These are phyloP conservation scores for Smittia sp. DNA, from an alignment of 2,888 invertebrate species.

Conservation along the genomic window DNA sequence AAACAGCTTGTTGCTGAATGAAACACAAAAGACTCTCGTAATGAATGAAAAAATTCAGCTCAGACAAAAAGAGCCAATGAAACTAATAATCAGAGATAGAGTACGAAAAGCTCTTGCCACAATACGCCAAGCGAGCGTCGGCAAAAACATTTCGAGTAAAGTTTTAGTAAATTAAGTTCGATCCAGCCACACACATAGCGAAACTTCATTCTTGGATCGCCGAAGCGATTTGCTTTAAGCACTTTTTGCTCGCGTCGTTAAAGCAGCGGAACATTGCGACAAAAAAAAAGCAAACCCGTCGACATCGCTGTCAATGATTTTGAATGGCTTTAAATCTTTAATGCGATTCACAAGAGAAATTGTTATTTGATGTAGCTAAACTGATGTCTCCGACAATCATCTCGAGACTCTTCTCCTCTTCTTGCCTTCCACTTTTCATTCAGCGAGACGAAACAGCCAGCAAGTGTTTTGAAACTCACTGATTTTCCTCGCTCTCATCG, in stretches of 20 bases:
- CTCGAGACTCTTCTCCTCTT: not conserved
- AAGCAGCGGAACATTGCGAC: not conserved
- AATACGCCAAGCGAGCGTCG: too few relatives aligned
- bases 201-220: not conserved
- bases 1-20: conserved; percentile 22
- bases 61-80: not conserved
- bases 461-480: not conserved
- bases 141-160: too few relatives aligned
- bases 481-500: not conserved
- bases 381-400: not conserved
- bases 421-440: not conserved
- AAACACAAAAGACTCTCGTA: not conserved
- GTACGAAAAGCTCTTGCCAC: not conserved
- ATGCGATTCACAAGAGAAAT: not conserved
- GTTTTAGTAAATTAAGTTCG: not conserved
- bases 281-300: too few relatives aligned
- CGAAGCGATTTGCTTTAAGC: not conserved
- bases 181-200: not conserved
- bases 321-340: too few relatives aligned
- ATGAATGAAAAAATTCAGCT: conserved; percentile 7
- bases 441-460: not conserved
- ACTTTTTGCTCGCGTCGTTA: not conserved
- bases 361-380: not conserved
- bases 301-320: too few relatives aligned
- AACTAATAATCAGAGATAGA: conserved; percentile 17